Evolutionary conservation across 1,140 invertebrate species (phyloP), one percentile per base, ranked within the genome.

Genomic region (Hyles vespertilio): DNA sequence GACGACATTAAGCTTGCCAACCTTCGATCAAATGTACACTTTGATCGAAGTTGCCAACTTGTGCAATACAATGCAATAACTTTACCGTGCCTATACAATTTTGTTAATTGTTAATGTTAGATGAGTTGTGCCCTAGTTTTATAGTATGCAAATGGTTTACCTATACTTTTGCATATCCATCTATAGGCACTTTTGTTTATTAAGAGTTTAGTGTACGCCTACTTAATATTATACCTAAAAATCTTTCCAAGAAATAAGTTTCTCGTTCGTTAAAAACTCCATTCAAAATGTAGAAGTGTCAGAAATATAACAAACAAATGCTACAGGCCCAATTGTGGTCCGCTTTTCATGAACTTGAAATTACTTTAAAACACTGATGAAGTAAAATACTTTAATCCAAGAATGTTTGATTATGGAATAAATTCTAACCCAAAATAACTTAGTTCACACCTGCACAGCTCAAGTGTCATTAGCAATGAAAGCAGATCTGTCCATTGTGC

Each of bases 381-480:
- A 12, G 48, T 0, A 22, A 22, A 22, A 22, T 12, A 32, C 10
- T 12, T 12, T 12, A 11, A 8, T 5, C 48, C n/a, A 22, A 32
- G 22, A 12, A 50, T 3, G n/a, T 50, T 12, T 11, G 4, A 50
- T 4, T 50, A 8, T 11, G 4, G 34, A 5, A 12, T 12, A 40
- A 36, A n/a, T 40, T 34, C 36, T 11, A 11, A 32, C 40, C 4
- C 52, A 43, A 34, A 22, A 43, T 32, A 34, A 22, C 52, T 54
- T 53, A 44, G 5, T 54, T 22, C 52, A 32, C 40, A 43, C 52
- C 32, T 54, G 52, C 22, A 56, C 63, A 51, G 49, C n/a, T 34
- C 61, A 61, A 63, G 69, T 65, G 61, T 63, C 62, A 68, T 72
- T 70, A 68, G 56, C 51, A 65, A 74, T 70, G 75, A 77, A 81